Percentiles rank a stretch among this genome's conserved stretches.
Evolutionary conservation across 2,888 invertebrate species (phyloP).

Genomic region (Ophion obscuratus): DNA sequence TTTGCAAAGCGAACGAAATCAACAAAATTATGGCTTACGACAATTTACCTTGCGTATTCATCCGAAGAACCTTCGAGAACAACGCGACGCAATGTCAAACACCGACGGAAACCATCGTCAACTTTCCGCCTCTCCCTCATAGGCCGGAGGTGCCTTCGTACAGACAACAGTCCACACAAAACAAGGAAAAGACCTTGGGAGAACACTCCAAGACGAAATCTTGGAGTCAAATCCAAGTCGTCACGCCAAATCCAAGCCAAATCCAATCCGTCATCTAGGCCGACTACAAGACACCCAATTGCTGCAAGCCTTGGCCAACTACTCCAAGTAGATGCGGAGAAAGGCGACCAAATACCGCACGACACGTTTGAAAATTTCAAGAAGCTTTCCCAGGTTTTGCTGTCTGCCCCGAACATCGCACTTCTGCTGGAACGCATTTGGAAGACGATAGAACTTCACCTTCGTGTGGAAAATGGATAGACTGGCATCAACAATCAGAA

Average conservation of each 20-base stretch:
- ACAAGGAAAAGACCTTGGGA: background rate
- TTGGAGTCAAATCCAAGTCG: conserved; percentile 14
- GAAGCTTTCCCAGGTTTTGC: background rate
- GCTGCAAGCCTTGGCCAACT: background rate
- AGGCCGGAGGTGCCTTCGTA: background rate
- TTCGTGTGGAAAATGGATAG: conserved; percentile 19
- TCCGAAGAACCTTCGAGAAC: background rate
- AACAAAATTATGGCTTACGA: too few species aligned
- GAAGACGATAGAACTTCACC: conserved; percentile 11
- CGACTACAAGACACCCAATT: background rate
- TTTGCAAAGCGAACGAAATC: conserved; percentile 29
- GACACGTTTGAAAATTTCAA: background rate
- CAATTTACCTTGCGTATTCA: too few species aligned
- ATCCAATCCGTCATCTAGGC: too few species aligned
- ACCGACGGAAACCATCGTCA: background rate
- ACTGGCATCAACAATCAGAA: background rate
- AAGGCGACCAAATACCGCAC: too few species aligned
- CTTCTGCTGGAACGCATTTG: conserved; percentile 10
- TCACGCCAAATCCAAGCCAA: too few species aligned
- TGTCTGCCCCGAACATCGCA: background rate
- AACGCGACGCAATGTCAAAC: too few species aligned
- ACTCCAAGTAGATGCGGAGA: background rate
- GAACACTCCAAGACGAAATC: background rate
- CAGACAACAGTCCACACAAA: background rate
- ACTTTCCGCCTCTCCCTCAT: conserved; percentile 12